Base-by-base conservation (phyloP, 2,888 invertebrate genomes). In the Leptinotarsa rubiginosa region DNA sequence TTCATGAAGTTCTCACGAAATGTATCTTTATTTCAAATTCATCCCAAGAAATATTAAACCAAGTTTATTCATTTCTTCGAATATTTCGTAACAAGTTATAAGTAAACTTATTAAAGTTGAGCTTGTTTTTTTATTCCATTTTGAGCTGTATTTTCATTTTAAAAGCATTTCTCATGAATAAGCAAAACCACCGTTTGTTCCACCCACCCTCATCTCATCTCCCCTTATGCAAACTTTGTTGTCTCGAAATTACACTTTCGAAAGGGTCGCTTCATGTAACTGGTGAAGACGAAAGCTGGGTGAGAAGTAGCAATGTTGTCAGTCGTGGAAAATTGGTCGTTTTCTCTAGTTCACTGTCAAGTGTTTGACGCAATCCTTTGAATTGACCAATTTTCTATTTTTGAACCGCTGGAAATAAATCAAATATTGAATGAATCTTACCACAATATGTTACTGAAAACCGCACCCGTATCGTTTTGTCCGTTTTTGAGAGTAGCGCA, bases 151-250 rank as follows among this genome's bases (percentile, higher is more conserved):
- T 86, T 86, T 86, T 85, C 85, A 85, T 85, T 86, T 85, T 84
- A 85, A 85, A 86, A 86, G 85, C 85, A 85, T 85, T 86, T 84
- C 85, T 86, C 86, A 86, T 86, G 86, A 87, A 87, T 87, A 87
- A 86, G 85, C 86, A 85, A 85, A 87, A 85, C 84, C 83, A 80
- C 84, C 81, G 79, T 81, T 82, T 81, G 79, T 80, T 81, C 78
- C 80, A 71, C 75, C 75, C 80, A 74, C 79, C 81, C 81, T 80
- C 75, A 77, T 80, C 80, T 75, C 75, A 65, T 75, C 73, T 74
- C 77, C 82, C 82, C 84, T 83, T 83, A 82, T 83, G 84, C 82
- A 85, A 84, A 85, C 84, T 82, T 82, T 80, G 83, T 82, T 83
- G 82, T 84, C 82, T 81, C 82, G 84, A 85, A 84, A 84, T 84